These are phyloP conservation scores for Epinotia bilunana DNA, from an alignment of 2,888 invertebrate genomes.

Conservation along the genomic window DNA sequence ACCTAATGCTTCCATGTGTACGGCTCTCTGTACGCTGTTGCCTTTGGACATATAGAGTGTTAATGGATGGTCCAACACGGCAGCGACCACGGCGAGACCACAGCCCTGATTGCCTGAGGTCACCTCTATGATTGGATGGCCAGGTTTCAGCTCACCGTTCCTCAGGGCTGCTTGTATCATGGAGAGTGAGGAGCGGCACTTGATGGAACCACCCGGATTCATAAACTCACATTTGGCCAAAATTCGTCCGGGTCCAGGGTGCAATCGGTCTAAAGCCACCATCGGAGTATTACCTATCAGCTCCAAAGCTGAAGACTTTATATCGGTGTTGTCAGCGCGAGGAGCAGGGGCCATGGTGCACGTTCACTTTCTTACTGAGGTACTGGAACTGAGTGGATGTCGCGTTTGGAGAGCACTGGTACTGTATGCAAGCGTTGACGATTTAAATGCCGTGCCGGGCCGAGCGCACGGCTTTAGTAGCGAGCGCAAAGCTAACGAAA, in stretches of 20 bases:
- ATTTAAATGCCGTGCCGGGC: slow-evolving; percentile 32
- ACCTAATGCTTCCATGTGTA: slow-evolving; percentile 79
- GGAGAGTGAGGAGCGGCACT: slow-evolving; percentile 73
- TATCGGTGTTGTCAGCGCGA: slow-evolving; percentile 61
- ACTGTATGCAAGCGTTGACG: background rate
- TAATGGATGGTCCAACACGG: slow-evolving; percentile 73
- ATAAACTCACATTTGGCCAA: slow-evolving; percentile 80
- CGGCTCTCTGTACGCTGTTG: slow-evolving; percentile 75
- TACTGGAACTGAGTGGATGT: slow-evolving; percentile 26
- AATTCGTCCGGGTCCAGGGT: slow-evolving; percentile 74
- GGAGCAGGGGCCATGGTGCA: slow-evolving; percentile 55
- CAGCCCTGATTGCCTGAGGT: slow-evolving; percentile 80
- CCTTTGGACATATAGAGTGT: slow-evolving; percentile 77
- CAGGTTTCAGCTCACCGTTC: slow-evolving; percentile 68
- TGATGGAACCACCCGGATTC: slow-evolving; percentile 79
- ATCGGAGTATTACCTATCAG: slow-evolving; percentile 78
- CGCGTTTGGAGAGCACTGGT: slow-evolving; percentile 24
- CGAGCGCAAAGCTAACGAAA: slow-evolving; percentile 31
- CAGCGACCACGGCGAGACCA: slow-evolving; percentile 77
- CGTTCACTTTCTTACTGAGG: slow-evolving; percentile 45
- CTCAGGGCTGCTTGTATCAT: slow-evolving; percentile 70
- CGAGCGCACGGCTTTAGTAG: slow-evolving; percentile 14
- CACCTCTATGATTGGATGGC: slow-evolving; percentile 70
- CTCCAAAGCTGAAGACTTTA: slow-evolving; percentile 74
- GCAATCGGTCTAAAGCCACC: slow-evolving; percentile 74